Evolutionary conservation across 2,797 vertebrate species (phyloP).

Genomic region (Philypnodon macrostomus): DNA sequence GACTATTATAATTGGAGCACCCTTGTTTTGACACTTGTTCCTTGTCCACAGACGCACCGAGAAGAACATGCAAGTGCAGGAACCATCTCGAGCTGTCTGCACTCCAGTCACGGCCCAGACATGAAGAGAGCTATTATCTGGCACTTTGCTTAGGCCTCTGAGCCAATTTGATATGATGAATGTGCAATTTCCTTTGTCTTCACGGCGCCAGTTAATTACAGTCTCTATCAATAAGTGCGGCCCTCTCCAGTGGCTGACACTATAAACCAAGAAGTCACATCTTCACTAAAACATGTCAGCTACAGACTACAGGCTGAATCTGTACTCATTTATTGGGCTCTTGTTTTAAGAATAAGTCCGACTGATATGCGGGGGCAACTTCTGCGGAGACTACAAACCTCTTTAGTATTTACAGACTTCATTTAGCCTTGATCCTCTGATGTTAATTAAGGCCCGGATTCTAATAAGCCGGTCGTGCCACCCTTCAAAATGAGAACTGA

Average conservation of each 20-base stretch:
- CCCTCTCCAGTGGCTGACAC: conserved; percentile 54
- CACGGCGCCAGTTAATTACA: conserved; percentile 69
- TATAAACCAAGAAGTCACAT: conserved; percentile 53
- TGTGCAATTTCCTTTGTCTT: conserved; percentile 78
- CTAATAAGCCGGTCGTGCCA: conserved; percentile 42
- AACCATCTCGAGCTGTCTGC: conserved; percentile 37
- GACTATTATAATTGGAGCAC: background rate
- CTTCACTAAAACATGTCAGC: conserved; percentile 48
- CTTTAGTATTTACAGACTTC: conserved; percentile 55
- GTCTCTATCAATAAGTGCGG: conserved; percentile 70
- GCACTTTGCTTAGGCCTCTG: conserved; percentile 52
- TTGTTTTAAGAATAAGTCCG: conserved; percentile 46
- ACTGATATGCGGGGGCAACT: conserved; percentile 51
- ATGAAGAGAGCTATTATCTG: conserved; percentile 65
- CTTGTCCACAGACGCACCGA: conserved; percentile 14
- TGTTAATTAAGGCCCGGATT: conserved; percentile 55
- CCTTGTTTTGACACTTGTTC: background rate
- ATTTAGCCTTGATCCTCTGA: conserved; percentile 51
- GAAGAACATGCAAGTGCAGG: conserved; percentile 38
- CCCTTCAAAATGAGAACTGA: conserved; percentile 33
- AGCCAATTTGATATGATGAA: conserved; percentile 76
- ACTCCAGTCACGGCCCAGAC: conserved; percentile 58
- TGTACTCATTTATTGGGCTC: conserved; percentile 40
- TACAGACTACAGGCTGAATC: conserved; percentile 42
- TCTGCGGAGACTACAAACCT: conserved; percentile 46